A percentile compares a stretch with the other conserved stretches of the same genome.
Conservation (phyloP, 1,140 invertebrate genomes). For the Drosophila orena region DNA sequence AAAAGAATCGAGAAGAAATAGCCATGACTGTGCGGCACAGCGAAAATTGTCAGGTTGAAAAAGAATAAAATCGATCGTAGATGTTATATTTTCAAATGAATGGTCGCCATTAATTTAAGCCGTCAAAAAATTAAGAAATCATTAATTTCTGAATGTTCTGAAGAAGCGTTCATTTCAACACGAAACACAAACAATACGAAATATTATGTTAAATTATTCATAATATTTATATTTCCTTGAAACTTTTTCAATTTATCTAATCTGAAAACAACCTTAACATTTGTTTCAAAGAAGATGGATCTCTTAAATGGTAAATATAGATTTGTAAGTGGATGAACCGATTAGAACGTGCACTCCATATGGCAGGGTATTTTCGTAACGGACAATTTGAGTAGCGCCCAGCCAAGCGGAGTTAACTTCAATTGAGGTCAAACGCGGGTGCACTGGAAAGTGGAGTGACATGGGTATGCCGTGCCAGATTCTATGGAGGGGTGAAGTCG, state of each 20-base stretch:
- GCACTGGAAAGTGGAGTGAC: conserved; percentile 12
- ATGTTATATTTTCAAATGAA: not conserved
- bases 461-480: conserved; percentile 27
- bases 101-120: not conserved
- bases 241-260: too few relatives aligned
- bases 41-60: not conserved
- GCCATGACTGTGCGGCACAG: not conserved
- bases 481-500: conserved; percentile 17
- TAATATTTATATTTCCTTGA: too few relatives aligned
- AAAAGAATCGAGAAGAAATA: conserved; percentile 7
- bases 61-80: too few relatives aligned
- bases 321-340: not conserved
- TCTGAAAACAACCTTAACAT: too few relatives aligned
- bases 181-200: too few relatives aligned
- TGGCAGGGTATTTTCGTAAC: conserved; percentile 59
- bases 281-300: too few relatives aligned
- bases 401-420: conserved; percentile 45
- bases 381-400: conserved; percentile 16
- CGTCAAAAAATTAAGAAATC: not conserved
- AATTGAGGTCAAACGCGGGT: conserved; percentile 41
- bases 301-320: too few relatives aligned
- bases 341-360: conserved; percentile 14
- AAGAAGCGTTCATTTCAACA: not conserved
- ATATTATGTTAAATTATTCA: too few relatives aligned
- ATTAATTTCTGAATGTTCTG: not conserved